Evolutionary conservation across 2,113 vertebrate genomes (phyloP).

Genomic region (Oreochromis niloticus): DNA sequence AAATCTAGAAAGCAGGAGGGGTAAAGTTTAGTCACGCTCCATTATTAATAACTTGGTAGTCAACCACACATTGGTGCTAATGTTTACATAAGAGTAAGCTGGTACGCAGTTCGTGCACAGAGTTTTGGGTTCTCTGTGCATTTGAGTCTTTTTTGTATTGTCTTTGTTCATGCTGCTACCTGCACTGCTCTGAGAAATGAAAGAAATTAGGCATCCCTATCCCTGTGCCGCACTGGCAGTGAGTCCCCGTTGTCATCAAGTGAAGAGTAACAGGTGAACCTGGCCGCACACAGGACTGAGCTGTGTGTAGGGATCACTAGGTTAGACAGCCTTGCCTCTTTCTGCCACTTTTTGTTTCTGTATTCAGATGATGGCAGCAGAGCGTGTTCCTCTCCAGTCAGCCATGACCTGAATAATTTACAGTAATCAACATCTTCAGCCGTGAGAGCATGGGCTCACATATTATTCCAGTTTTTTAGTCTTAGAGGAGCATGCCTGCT

Average conservation of each 20-base stretch:
- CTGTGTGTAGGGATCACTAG: neutral
- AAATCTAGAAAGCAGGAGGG: neutral
- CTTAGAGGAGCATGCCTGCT: neutral
- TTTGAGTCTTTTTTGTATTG: neutral
- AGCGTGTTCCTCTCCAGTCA: conserved; percentile 14
- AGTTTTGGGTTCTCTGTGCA: neutral
- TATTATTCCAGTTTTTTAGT: neutral
- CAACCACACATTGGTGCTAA: neutral
- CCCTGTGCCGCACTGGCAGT: neutral
- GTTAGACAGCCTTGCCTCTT: neutral
- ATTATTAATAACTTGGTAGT: neutral
- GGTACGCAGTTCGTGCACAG: neutral
- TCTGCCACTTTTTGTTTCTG: neutral
- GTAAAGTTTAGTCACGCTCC: neutral
- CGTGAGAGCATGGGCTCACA: neutral
- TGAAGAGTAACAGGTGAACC: conserved; percentile 28
- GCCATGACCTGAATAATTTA: conserved; percentile 55
- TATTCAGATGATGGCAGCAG: conserved; percentile 15
- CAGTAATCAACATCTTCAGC: conserved; percentile 42
- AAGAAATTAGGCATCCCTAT: neutral
- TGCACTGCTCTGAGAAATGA: neutral
- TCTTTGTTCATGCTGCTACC: neutral
- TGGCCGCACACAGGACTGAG: neutral
- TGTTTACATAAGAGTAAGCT: neutral
- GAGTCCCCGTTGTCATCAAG: neutral